These are phyloP conservation scores for Sus cebifrons DNA, from an alignment of 2,797 vertebrate genomes.

Conservation along the genomic window DNA sequence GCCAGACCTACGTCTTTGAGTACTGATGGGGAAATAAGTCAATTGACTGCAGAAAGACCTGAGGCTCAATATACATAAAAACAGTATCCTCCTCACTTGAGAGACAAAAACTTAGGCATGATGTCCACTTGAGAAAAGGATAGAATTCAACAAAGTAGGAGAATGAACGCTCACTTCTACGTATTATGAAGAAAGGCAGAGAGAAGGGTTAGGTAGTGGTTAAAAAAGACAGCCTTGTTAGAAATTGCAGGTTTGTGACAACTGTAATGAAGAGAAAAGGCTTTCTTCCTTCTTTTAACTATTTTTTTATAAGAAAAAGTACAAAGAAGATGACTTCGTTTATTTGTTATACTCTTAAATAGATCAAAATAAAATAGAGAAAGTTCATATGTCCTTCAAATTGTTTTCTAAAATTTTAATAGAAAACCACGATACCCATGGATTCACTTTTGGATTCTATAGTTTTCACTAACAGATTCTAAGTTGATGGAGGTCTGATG, in stretches of 20 bases:
- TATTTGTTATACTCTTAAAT: background rate
- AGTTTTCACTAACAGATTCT: slow-evolving; percentile 22
- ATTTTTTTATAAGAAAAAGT: background rate
- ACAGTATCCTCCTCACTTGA: background rate
- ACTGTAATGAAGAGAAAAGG: background rate
- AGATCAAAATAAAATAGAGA: slow-evolving; percentile 26
- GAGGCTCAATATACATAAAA: background rate
- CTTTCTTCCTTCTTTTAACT: background rate
- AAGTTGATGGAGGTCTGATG: background rate
- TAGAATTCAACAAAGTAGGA: background rate
- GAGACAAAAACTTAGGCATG: background rate
- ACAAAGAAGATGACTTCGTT: background rate
- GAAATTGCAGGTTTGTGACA: background rate
- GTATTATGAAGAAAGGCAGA: background rate
- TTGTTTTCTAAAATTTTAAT: slow-evolving; percentile 4
- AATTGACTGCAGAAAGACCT: background rate
- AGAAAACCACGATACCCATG: background rate
- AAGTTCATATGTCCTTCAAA: background rate
- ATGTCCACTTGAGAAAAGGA: background rate
- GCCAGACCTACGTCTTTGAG: background rate
- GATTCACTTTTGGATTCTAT: background rate
- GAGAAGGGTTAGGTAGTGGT: background rate
- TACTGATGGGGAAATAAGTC: background rate
- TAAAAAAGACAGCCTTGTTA: background rate
- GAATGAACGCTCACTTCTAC: background rate